A percentile compares a stretch with the other conserved stretches of the same genome.
phyloP scores from a whole-genome alignment of 2,113 vertebrate genomes.

The Synodontis membranacea region DNA sequence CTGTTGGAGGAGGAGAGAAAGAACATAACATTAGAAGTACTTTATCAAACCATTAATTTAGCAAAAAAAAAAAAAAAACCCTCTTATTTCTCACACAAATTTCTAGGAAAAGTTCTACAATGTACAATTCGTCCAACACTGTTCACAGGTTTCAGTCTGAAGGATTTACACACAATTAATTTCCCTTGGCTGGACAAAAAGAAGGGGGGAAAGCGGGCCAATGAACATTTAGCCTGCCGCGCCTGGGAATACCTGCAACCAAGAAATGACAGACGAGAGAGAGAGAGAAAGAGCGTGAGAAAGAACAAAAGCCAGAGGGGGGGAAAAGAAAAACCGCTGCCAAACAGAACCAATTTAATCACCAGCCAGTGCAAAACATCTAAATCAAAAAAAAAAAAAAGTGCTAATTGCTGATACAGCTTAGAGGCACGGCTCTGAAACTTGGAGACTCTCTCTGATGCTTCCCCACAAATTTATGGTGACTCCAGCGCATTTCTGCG shows the following conservation, averaged over 20 bases:
- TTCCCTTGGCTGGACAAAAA: too few relatives aligned
- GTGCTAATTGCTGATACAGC: slow-evolving; percentile 27
- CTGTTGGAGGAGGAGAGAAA: neutral
- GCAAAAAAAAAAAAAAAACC: neutral
- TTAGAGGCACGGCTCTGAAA: slow-evolving; percentile 10
- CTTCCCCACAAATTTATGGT: neutral
- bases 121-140: neutral
- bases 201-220: neutral
- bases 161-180: neutral
- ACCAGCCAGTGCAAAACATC: slow-evolving; percentile 30
- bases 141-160: neutral
- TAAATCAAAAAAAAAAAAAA: slow-evolving; percentile 31
- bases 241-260: neutral
- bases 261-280: neutral
- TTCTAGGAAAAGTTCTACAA: neutral
- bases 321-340: neutral
- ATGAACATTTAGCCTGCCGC: neutral
- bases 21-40: neutral
- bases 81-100: neutral
- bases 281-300: neutral
- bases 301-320: neutral
- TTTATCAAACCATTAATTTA: neutral
- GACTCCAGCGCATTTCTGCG: slow-evolving; percentile 17
- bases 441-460: slow-evolving; percentile 9
- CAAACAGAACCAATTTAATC: slow-evolving; percentile 27